Conservation (phyloP, 2,888 invertebrate species). For the Odontocolon sp. region DNA sequence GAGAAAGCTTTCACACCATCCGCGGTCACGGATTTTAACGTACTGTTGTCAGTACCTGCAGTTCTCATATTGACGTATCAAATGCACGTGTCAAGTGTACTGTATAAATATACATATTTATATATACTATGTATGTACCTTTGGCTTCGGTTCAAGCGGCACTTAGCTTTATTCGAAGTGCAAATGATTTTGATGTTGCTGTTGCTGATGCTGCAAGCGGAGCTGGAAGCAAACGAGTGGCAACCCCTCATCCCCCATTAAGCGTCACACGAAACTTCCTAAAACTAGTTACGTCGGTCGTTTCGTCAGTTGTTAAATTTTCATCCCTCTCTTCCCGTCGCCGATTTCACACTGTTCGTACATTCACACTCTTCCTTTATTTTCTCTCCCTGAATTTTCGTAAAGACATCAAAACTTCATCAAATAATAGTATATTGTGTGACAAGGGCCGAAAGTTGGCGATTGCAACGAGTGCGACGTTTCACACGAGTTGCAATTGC, state of each 20-base stretch:
- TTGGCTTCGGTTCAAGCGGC: conserved; percentile 1
- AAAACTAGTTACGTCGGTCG: conserved; percentile 45
- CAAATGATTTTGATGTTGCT: background rate
- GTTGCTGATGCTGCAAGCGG: background rate
- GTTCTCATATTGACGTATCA: too few relatives aligned
- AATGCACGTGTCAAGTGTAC: background rate
- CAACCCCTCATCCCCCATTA: too few relatives aligned
- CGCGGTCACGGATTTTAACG: too few relatives aligned
- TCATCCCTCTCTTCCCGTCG: conserved; percentile 25
- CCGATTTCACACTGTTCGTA: background rate
- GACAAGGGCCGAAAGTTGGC: too few relatives aligned
- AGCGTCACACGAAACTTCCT: conserved; percentile 34
- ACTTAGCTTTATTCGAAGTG: background rate
- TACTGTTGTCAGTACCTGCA: too few relatives aligned
- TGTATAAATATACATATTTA: too few relatives aligned
- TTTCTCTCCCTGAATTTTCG: conserved; percentile 20
- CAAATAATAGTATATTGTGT: too few relatives aligned
- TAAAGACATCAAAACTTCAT: background rate
- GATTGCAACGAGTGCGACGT: too few relatives aligned
- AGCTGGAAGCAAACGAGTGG: conserved; percentile 26
- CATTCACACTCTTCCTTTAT: conserved; percentile 13
- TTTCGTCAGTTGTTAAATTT: conserved; percentile 50
- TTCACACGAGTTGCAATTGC: too few relatives aligned
- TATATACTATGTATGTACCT: background rate
- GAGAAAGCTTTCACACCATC: too few relatives aligned